Percentiles rank a stretch among this genome's conserved stretches.
phyloP scores from a whole-genome alignment of 2,888 invertebrate genomes.

The Nomada fabriciana region DNA sequence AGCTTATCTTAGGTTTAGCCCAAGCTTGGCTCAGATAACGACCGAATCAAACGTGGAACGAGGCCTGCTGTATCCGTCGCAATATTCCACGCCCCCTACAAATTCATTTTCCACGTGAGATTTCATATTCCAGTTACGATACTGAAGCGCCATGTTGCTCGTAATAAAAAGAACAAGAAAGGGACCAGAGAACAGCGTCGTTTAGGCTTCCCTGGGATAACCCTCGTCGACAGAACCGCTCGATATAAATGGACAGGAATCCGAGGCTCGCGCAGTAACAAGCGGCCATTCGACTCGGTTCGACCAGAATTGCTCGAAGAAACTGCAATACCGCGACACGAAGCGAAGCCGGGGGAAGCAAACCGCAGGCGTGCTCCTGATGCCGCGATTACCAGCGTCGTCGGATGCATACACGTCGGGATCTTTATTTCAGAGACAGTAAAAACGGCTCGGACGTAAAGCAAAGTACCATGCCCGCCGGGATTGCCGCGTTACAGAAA shows the following conservation, averaged over 20 bases:
- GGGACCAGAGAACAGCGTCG: neutral
- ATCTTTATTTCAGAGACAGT: conserved; percentile 52
- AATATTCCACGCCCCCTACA: neutral
- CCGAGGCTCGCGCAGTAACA: conserved; percentile 27
- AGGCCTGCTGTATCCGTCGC: neutral
- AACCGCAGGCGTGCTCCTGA: conserved; percentile 33
- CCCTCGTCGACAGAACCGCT: conserved; percentile 24
- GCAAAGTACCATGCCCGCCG: conserved; percentile 32
- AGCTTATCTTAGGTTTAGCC: neutral
- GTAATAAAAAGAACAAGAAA: neutral
- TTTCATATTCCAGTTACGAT: neutral
- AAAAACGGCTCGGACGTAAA: conserved; percentile 60
- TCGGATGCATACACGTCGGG: conserved; percentile 34
- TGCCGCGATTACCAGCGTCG: conserved; percentile 27
- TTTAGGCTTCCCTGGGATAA: conserved; percentile 19
- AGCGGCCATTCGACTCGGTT: conserved; percentile 34
- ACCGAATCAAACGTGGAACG: conserved; percentile 10
- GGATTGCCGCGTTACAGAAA: conserved; percentile 39
- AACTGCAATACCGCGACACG: conserved; percentile 15
- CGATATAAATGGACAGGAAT: conserved; percentile 36
- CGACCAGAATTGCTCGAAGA: conserved; percentile 33
- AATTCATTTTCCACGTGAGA: neutral
- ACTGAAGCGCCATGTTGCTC: no score
- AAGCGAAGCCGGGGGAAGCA: neutral
- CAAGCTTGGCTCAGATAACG: neutral